Percentiles rank a stretch among this genome's conserved stretches.
phyloP scores from a whole-genome alignment of 2,888 invertebrate genomes.

The Morinoia aosen region DNA sequence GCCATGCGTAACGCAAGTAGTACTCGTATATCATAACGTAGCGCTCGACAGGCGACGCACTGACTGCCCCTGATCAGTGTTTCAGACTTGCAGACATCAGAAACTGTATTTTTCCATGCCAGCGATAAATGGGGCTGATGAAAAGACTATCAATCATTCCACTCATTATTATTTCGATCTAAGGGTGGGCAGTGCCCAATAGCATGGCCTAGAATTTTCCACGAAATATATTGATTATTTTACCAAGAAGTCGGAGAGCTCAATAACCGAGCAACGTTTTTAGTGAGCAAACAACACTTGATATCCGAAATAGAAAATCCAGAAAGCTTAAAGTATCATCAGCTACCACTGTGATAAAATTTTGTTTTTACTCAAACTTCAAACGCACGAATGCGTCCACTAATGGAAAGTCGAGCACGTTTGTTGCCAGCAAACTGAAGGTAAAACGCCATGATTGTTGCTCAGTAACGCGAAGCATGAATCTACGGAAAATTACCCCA shows the following conservation, averaged over 20 bases:
- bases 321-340: not conserved
- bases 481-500: conserved; percentile 5
- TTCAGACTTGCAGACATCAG: not conserved
- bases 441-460: not conserved
- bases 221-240: not conserved
- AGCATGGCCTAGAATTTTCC: not conserved
- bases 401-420: not conserved
- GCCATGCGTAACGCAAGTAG: too few species aligned
- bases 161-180: not conserved
- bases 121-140: not conserved
- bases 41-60: not conserved
- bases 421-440: not conserved
- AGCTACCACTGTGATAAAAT: not conserved
- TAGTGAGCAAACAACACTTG: not conserved
- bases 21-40: not conserved
- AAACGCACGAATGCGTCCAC: not conserved
- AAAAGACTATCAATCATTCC: not conserved
- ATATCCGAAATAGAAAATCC: not conserved
- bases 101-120: not conserved
- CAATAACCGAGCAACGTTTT: not conserved
- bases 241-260: not conserved
- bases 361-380: not conserved
- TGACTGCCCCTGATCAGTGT: not conserved
- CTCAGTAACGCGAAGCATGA: conserved; percentile 2
- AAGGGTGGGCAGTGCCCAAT: not conserved